Conservation (phyloP, 2,888 invertebrate species). For the Nomada lathburiana region DNA sequence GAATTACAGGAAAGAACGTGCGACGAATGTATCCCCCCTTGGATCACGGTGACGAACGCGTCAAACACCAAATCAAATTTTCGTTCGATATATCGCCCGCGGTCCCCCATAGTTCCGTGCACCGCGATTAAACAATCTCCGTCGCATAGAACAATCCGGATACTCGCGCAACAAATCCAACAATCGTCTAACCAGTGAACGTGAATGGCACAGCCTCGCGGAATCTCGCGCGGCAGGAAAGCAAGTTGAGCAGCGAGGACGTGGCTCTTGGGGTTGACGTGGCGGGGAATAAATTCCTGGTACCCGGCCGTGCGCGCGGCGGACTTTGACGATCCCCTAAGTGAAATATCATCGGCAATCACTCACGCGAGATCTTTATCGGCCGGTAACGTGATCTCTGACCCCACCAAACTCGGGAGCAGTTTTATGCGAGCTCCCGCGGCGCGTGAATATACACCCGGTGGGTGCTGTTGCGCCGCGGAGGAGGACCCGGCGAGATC, state of each 20-base stretch:
- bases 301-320: slow-evolving; percentile 34
- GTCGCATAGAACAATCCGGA: too few relatives aligned
- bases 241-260: slow-evolving; percentile 9
- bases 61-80: too few relatives aligned
- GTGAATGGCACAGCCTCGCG: too few relatives aligned
- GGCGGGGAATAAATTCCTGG: slow-evolving; percentile 50
- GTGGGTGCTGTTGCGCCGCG: slow-evolving; percentile 51
- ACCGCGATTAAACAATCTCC: too few relatives aligned
- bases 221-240: background rate
- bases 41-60: too few relatives aligned
- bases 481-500: slow-evolving; percentile 63
- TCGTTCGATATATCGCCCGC: too few relatives aligned
- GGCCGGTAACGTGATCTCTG: slow-evolving; percentile 79
- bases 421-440: slow-evolving; percentile 79
- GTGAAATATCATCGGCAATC: slow-evolving; percentile 80
- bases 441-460: slow-evolving; percentile 74
- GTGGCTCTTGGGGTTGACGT: slow-evolving; percentile 3
- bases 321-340: slow-evolving; percentile 74
- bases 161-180: too few relatives aligned
- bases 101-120: too few relatives aligned
- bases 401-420: slow-evolving; percentile 80
- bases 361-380: slow-evolving; percentile 78
- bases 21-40: too few relatives aligned
- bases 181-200: too few relatives aligned
- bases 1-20: too few relatives aligned